A percentile compares a stretch with the other conserved stretches of the same genome.
phyloP scores from a whole-genome alignment of 2,888 invertebrate genomes.

The Caenorhabditis virilis region DNA sequence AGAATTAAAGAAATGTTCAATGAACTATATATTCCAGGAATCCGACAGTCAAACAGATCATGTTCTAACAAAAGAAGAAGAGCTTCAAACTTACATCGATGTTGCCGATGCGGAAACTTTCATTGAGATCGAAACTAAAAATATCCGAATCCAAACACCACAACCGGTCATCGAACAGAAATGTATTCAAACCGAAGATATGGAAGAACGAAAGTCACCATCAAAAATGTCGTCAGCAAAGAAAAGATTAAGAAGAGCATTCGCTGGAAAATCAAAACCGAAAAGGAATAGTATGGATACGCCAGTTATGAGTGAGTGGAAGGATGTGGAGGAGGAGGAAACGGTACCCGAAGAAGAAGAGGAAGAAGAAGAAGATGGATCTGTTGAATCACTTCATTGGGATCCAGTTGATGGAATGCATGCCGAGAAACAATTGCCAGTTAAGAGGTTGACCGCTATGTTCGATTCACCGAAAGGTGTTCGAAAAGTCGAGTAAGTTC shows the following conservation, averaged over 20 bases:
- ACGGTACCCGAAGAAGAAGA: constrained; percentile 25
- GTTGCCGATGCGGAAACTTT: constrained; percentile 53
- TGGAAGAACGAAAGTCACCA: constrained; percentile 49
- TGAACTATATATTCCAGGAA: constrained; percentile 32
- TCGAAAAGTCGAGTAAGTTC: constrained; percentile 32
- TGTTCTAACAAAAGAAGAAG: constrained; percentile 52
- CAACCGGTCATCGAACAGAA: constrained; percentile 52
- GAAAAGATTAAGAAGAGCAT: constrained; percentile 55
- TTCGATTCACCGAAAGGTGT: constrained; percentile 55
- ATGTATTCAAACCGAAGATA: constrained; percentile 60
- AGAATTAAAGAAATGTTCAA: no score
- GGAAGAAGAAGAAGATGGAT: constrained; percentile 45
- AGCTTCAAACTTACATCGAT: constrained; percentile 61
- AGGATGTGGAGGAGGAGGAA: constrained; percentile 30
- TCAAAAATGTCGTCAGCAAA: constrained; percentile 60
- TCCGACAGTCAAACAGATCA: constrained; percentile 58
- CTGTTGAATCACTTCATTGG: constrained; percentile 61
- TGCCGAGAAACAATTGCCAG: constrained; percentile 67
- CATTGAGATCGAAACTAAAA: constrained; percentile 59
- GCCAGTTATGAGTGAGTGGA: constrained; percentile 59
- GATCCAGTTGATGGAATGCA: constrained; percentile 67
- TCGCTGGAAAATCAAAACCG: constrained; percentile 40
- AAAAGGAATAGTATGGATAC: constrained; percentile 29
- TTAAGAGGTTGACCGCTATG: constrained; percentile 61
- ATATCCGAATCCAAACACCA: constrained; percentile 61